Evolutionary conservation across 2,113 vertebrate genomes (phyloP), one percentile per base, ranked within the genome.

Genomic region (Delphinus delphis): DNA sequence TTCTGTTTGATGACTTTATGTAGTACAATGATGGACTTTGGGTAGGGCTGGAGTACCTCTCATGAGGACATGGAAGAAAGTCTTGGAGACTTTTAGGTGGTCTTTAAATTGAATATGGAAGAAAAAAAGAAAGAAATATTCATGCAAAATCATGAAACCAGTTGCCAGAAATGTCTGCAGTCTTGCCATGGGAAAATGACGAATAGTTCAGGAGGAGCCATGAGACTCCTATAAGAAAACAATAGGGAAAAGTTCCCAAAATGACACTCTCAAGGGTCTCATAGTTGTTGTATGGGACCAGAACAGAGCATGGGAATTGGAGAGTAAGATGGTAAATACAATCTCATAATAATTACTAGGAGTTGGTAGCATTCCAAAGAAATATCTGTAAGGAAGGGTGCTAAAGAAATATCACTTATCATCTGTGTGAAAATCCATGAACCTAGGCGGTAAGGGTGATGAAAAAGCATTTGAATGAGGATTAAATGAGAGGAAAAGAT

Each of bases 321-420:
- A 88, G 15, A 90, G 60, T 70, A 44, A 74, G 53, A 79, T 60
- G 36, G 60, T 12, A 80, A 74, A 71, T 26, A 84, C 26, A 70
- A 53, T 55, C 55, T 79, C 20, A 55, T 41, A 17, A 20, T 76
- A 55, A 55, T 47, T 90, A 4, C 73, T 84, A 26, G 44, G 26
- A 67, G 67, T 38, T 97, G 44, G 38, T n/a, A 70, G 31, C 25
- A 94, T 68, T 94, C 82, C 65, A 80, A 87, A 90, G 33, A 88
- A 79, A 17, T 33, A 53, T 25, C 50, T 70, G 6, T 41, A 81
- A 77, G 9, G 63, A 88, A 88, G 65, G 17, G 71, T 79, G 38
- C 7, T 41, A 58, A 94, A 65, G 14, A 94, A 89, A 71, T 44
- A 76, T n/a, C 36, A 55, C 14, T 31, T 26, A 82, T 28, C 67